Evolutionary conservation across 1,140 invertebrate species (phyloP).

Genomic region (Drosophila willistoni): DNA sequence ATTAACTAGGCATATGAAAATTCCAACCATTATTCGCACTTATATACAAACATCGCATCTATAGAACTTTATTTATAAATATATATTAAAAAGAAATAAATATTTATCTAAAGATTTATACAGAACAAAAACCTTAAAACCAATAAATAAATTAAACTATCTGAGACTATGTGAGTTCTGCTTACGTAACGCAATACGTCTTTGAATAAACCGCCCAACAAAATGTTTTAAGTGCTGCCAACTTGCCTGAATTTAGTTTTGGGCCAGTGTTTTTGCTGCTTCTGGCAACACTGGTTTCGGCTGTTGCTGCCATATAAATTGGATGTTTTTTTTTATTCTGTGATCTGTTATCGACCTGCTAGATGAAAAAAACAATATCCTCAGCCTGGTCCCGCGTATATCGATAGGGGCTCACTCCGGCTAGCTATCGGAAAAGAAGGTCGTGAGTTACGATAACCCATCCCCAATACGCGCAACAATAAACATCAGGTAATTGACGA

Average conservation of each 20-base stretch:
- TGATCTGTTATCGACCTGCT: too few relatives aligned
- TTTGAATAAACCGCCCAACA: too few relatives aligned
- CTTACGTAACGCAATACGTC: too few relatives aligned
- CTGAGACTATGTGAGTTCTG: too few relatives aligned
- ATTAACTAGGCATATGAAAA: constrained; percentile 4
- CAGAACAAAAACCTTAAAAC: background rate
- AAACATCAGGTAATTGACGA: too few relatives aligned
- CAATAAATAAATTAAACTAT: too few relatives aligned
- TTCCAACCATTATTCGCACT: background rate
- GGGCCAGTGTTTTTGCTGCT: background rate
- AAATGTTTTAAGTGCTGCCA: background rate
- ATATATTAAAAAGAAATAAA: background rate
- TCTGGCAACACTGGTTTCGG: background rate
- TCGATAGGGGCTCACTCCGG: too few relatives aligned
- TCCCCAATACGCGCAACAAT: too few relatives aligned
- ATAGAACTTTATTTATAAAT: background rate
- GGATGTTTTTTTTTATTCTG: constrained; percentile 35
- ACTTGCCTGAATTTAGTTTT: background rate
- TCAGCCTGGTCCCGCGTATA: too few relatives aligned
- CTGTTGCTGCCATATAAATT: constrained; percentile 46
- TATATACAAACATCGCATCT: background rate
- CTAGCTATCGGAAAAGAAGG: too few relatives aligned
- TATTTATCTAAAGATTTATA: background rate
- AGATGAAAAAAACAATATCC: too few relatives aligned
- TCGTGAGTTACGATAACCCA: too few relatives aligned